Conservation (phyloP, 2,113 vertebrate genomes). For the Ranitomeya variabilis region DNA sequence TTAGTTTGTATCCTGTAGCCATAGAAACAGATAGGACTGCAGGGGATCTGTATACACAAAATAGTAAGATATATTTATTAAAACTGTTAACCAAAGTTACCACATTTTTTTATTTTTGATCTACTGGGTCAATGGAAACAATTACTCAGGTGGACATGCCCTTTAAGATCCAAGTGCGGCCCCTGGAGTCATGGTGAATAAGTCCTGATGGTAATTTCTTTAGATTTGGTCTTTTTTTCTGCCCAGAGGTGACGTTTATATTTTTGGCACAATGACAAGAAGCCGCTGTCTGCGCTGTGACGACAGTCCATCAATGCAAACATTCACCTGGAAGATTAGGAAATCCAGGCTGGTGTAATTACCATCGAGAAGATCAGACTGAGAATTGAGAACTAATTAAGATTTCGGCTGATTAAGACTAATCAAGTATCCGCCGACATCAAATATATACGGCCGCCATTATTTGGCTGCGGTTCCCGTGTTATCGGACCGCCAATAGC, state of each 20-base stretch:
- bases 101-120: no score
- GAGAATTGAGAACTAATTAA: background rate
- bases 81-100: no score
- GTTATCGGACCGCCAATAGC: slow-evolving; percentile 9
- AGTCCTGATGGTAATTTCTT: background rate
- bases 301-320: background rate
- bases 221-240: background rate
- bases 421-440: background rate
- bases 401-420: background rate
- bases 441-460: background rate
- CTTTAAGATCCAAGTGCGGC: background rate
- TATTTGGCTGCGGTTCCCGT: background rate
- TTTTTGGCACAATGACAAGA: background rate
- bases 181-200: background rate
- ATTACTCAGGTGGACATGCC: background rate
- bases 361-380: background rate
- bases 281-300: background rate
- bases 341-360: background rate
- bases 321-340: background rate
- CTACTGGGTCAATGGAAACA: background rate
- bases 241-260: background rate
- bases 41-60: background rate
- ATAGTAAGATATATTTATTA: background rate
- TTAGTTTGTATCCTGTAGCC: background rate
- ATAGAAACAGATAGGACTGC: background rate